These are phyloP conservation scores for Corella eumyota DNA, from an alignment of 23 tunicate genomes.

Conservation along the genomic window DNA sequence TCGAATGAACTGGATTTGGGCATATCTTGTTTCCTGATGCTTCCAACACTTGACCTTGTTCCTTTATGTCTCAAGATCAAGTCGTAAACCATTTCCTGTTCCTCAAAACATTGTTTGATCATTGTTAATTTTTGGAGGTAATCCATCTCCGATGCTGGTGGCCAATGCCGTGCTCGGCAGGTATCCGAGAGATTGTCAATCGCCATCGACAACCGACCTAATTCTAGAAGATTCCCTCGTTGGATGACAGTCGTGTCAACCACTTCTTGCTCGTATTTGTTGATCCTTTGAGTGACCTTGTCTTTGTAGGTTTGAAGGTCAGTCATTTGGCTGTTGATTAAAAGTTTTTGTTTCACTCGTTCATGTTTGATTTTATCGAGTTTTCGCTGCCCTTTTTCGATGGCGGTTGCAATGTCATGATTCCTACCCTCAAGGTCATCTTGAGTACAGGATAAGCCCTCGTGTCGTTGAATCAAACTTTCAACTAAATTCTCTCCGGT, in stretches of 20 bases:
- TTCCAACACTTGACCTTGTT: too few species aligned
- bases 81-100: slow-evolving; percentile 10
- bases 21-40: too few species aligned
- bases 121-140: slow-evolving; percentile 35
- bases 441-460: slow-evolving; percentile 58
- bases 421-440: slow-evolving; percentile 5
- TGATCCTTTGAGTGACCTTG: slow-evolving; percentile 14
- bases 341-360: slow-evolving; percentile 37
- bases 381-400: slow-evolving; percentile 44
- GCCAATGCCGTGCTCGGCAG: slow-evolving; percentile 65
- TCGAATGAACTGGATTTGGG: too few species aligned
- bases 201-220: slow-evolving; percentile 64
- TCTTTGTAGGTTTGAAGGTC: slow-evolving; percentile 52
- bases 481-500: slow-evolving; percentile 64
- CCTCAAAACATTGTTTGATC: slow-evolving; percentile 41
- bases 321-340: slow-evolving; percentile 57
- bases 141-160: slow-evolving; percentile 37
- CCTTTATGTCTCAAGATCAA: slow-evolving; percentile 10
- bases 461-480: slow-evolving; percentile 65
- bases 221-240: slow-evolving; percentile 27
- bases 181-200: slow-evolving; percentile 55
- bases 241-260: slow-evolving; percentile 14
- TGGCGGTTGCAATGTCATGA: slow-evolving; percentile 8
- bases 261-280: slow-evolving; percentile 45
- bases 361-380: slow-evolving; percentile 54